Percentiles rank a stretch among this genome's conserved stretches.
Conservation (phyloP, 2,888 invertebrate genomes). For the Rosalia funebris region DNA sequence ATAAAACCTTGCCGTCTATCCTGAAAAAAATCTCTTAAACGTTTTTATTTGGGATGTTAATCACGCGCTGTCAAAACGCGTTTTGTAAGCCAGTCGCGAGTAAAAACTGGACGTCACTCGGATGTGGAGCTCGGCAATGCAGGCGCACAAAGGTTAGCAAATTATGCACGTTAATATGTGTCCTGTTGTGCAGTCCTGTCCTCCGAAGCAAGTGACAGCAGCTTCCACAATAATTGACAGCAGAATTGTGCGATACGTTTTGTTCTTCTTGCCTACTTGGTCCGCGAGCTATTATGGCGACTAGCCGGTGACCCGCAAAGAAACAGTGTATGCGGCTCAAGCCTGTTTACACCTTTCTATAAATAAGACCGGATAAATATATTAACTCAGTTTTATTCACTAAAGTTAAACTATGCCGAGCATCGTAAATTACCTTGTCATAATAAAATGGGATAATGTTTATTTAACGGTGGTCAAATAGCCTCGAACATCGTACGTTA, state of each 20-base stretch:
- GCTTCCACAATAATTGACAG: conserved; percentile 21
- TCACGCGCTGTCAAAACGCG: conserved; percentile 20
- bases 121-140: conserved; percentile 3
- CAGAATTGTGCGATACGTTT: conserved; percentile 9
- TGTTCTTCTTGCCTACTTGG: conserved; percentile 7
- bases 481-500: conserved; percentile 22
- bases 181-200: conserved; percentile 24
- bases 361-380: conserved; percentile 58
- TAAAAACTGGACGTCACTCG: conserved; percentile 19
- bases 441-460: conserved; percentile 57
- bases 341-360: conserved; percentile 56
- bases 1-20: neutral
- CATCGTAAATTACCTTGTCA: conserved; percentile 57
- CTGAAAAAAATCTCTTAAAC: neutral
- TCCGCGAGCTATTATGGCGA: conserved; percentile 2
- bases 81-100: conserved; percentile 2
- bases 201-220: conserved; percentile 13
- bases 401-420: conserved; percentile 40
- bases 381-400: conserved; percentile 51
- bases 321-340: conserved; percentile 6
- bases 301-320: conserved; percentile 16
- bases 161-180: conserved; percentile 21
- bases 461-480: conserved; percentile 50
- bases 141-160: conserved; percentile 18
- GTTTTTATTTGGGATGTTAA: conserved; percentile 12